Evolutionary conservation across 2,113 vertebrate species (phyloP), one percentile per base, ranked within the genome.

Genomic region (Bos indicus): DNA sequence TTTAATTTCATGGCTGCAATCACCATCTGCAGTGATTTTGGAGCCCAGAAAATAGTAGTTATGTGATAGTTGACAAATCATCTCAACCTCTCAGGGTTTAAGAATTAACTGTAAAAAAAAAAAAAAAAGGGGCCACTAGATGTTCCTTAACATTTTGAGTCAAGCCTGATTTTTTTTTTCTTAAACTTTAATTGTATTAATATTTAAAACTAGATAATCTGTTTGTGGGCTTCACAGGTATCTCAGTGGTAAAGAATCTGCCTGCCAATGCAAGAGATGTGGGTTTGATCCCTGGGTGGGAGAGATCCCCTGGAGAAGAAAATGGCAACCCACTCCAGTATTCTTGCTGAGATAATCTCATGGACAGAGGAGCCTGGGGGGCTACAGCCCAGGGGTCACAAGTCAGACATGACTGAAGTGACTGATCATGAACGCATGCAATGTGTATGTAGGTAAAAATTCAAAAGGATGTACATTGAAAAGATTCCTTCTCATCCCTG

Each of bases 61-160:
- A 59, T 30, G 11, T 59, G 56, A 81, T n/a, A 87, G 81, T 43
- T 77, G 46, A 91, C 46, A 88, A 74, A 82, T 74, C 16, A 78
- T 36, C 48, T 93, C 23, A 78, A 84, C 8, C 25, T 9, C 40
- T 88, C 9, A 74, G 57, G 30, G 17, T 40, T 91, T 74, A 94
- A 62, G 83, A 91, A 94, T 91, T 46, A 82, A 88, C 43, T 87
- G 40, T 60, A 48, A 83, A 94, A 88, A 74, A 23, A 36, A 36
- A 36, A 43, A 3, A 0, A 1, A 1, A 4, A 15, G n/a, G 54
- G 51, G 30, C 12, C 16, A 59, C 60, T 82, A 62, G 43, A 30
- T 82, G 33, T 62, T 51, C 25, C 46, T 90, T 83, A 91, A 86
- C 15, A 67, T 81, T 93, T 93, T 62, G 36, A 85, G 36, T 85